Evolutionary conservation across 2,113 vertebrate genomes (phyloP).

Genomic region (Cryptomyrus ogoouensis): DNA sequence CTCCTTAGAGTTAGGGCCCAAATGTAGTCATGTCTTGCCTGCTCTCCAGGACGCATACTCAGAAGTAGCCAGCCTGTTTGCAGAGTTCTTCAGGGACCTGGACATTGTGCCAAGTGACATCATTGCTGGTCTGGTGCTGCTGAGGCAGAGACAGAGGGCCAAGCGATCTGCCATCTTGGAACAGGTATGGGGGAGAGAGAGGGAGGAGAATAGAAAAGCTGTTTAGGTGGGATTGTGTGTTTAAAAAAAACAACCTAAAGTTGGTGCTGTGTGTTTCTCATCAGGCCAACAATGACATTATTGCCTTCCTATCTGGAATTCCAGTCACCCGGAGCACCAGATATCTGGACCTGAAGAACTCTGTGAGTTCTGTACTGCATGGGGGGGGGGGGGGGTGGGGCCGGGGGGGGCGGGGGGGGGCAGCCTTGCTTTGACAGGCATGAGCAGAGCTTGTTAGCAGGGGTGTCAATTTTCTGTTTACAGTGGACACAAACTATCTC

Average conservation of each 20-base stretch:
- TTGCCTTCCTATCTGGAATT: conserved; percentile 96
- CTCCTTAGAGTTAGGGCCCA: neutral
- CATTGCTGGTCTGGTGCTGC: conserved; percentile 89
- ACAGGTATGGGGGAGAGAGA: conserved; percentile 40
- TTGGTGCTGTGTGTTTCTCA: neutral
- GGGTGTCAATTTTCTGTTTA: neutral
- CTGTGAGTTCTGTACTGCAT: conserved; percentile 60
- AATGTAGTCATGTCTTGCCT: neutral
- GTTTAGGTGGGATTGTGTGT: neutral
- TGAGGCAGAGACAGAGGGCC: conserved; percentile 86
- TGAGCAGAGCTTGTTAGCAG: neutral
- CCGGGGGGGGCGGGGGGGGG: neutral
- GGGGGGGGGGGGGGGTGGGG: neutral
- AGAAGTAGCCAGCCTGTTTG: conserved; percentile 97
- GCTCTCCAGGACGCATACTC: conserved; percentile 86
- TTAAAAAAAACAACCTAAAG: neutral
- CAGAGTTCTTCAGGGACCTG: conserved; percentile 95
- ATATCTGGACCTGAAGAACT: conserved; percentile 95
- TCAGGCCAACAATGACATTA: conserved; percentile 87
- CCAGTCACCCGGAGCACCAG: conserved; percentile 93
- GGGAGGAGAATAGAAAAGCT: neutral
- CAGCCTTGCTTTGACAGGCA: neutral
- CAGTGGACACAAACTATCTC: neutral
- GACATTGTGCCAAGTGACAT: conserved; percentile 98
- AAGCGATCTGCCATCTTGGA: conserved; percentile 79